A percentile compares a stretch with the other conserved stretches of the same genome.
Evolutionary conservation across 2,888 invertebrate genomes (phyloP).

Genomic region (Dyspetes luteomarginatus): DNA sequence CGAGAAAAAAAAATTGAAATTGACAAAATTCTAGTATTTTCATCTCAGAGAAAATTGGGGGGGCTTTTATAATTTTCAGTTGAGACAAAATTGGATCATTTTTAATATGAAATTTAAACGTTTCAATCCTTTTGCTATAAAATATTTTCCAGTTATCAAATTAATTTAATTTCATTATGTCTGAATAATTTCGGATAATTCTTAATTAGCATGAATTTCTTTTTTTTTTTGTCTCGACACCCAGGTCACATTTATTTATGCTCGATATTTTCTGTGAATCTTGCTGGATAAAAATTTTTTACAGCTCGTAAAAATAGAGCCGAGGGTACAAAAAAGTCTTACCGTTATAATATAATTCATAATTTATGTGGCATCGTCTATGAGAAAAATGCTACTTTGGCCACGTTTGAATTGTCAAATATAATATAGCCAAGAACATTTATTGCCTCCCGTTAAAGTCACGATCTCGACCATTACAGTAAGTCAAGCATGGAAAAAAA

Average conservation of each 20-base stretch:
- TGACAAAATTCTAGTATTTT: no score
- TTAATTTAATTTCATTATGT: no score
- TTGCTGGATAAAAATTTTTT: neutral
- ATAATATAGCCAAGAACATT: constrained; percentile 10
- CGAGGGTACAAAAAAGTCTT: neutral
- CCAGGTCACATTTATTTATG: neutral
- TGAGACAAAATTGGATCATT: no score
- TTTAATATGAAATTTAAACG: no score
- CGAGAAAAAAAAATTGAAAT: no score
- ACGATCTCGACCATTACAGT: constrained; percentile 25
- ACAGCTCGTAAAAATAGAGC: constrained; percentile 17
- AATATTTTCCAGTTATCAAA: no score
- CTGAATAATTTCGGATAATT: no score
- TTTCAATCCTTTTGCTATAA: no score
- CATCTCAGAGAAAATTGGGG: no score
- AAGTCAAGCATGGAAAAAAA: constrained; percentile 26
- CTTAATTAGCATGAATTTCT: no score
- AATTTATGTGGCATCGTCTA: constrained; percentile 19
- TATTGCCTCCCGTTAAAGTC: constrained; percentile 58
- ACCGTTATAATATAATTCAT: constrained; percentile 35
- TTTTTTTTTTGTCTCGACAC: neutral
- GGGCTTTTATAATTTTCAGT: no score
- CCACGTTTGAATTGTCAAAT: constrained; percentile 29
- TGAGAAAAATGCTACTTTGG: constrained; percentile 42
- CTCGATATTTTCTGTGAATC: neutral